phyloP scores from a whole-genome alignment of 2,888 invertebrate genomes.

The Globia sparganii region DNA sequence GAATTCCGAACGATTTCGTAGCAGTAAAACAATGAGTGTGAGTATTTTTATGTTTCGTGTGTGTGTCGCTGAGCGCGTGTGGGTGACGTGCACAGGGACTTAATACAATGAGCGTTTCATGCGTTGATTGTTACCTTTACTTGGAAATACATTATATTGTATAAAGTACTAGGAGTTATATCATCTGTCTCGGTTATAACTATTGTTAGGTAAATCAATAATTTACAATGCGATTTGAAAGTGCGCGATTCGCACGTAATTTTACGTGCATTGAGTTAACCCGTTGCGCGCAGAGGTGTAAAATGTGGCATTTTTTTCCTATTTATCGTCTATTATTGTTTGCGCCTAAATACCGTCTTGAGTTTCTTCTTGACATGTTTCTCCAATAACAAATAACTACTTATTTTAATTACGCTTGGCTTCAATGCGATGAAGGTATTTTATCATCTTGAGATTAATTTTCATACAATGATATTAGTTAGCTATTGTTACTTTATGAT shows the following conservation, averaged over 20 bases:
- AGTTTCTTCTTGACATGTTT: neutral
- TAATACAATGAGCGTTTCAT: slow-evolving; percentile 62
- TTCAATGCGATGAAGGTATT: neutral
- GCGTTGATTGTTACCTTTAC: slow-evolving; percentile 65
- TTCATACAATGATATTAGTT: neutral
- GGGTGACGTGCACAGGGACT: slow-evolving; percentile 26
- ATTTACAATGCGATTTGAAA: slow-evolving; percentile 44
- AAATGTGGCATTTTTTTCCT: neutral
- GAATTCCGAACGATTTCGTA: slow-evolving; percentile 72
- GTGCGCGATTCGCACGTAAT: slow-evolving; percentile 31
- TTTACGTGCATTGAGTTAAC: slow-evolving; percentile 23
- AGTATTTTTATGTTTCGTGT: slow-evolving; percentile 63
- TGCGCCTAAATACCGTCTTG: neutral
- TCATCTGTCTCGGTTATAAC: slow-evolving; percentile 50
- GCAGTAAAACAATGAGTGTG: slow-evolving; percentile 73
- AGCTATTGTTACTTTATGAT: neutral
- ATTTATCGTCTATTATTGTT: slow-evolving; percentile 16
- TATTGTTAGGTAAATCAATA: slow-evolving; percentile 47
- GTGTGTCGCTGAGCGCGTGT: slow-evolving; percentile 34
- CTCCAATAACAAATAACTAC: neutral
- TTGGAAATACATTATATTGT: slow-evolving; percentile 67
- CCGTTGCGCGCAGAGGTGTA: slow-evolving; percentile 10
- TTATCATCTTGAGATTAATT: slow-evolving; percentile 9
- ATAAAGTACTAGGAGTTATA: slow-evolving; percentile 45
- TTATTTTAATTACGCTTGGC: neutral